Base-by-base conservation (phyloP, 2,113 vertebrate genomes). In the Esox niger region DNA sequence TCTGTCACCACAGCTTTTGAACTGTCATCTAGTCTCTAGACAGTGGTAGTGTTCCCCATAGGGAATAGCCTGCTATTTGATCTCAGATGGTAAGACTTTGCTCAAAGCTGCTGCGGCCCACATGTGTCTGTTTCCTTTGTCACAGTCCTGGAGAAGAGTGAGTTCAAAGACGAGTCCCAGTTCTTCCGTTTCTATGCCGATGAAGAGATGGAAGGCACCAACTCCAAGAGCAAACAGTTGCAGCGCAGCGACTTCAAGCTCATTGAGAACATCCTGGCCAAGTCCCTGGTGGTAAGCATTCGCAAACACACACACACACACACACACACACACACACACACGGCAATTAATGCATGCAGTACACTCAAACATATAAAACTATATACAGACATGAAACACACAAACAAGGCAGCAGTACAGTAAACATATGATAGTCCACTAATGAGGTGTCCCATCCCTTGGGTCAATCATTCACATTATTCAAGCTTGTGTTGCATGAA, bases 121-220 rank as follows among this genome's bases (percentile, higher is more conserved):
- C 38, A 43, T 43, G 11, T 43, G 25, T 54, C 20, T 30, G 43
- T 29, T 68, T 25, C 13, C 35, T 68, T 31, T 32, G 23, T n/a
- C 66, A 32, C 76, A 99, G 97, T 99, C 69, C 84, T 98, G 80
- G 97, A 99, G 89, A 99, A 97, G 87, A 99, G 95, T 0, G 97
- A 99, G 83, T 99, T 99, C 84, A 98, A 95, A 88, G 97, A 99
- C 2, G 97, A 99, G 66, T 98, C 97, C 2, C 94, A 97, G 54
- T 98, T 95, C 83, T 99, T 99, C 89, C 96, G 97, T 46, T 98
- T 99, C 86, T 95, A 99, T 0, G 95, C 97, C 0, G 97, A 99
- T 6, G 97, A 99, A 77, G 97, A 99, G 85, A 98, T 93, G 46
- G 97, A 99, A 74, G 96, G 96, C 30, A 98, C 93, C 2, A 92